Percentiles rank a stretch among this genome's conserved stretches.
phyloP scores from a whole-genome alignment of 2,797 vertebrate species.

The Notolepis coatsorum region DNA sequence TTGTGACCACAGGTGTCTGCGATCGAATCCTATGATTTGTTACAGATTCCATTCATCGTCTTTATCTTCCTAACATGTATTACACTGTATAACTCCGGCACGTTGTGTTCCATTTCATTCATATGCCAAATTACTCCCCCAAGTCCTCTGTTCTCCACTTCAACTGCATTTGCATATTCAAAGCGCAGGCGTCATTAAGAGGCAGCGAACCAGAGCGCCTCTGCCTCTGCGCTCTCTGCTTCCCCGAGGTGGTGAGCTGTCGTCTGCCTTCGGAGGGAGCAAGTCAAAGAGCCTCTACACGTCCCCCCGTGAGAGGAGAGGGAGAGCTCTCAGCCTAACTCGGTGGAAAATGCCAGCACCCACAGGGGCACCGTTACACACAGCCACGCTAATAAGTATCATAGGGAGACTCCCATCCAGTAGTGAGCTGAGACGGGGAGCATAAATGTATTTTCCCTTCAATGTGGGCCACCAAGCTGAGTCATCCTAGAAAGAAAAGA shows the following conservation, averaged over 20 bases:
- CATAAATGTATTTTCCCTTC: slow-evolving; percentile 36
- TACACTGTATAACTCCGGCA: slow-evolving; percentile 6
- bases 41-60: neutral
- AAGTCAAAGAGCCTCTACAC: slow-evolving; percentile 63
- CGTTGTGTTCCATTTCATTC: slow-evolving; percentile 48
- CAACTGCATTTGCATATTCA: slow-evolving; percentile 72
- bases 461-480: slow-evolving; percentile 50
- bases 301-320: slow-evolving; percentile 62
- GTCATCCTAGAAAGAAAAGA: slow-evolving; percentile 52
- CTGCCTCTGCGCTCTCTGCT: slow-evolving; percentile 58
- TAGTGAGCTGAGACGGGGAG: slow-evolving; percentile 54
- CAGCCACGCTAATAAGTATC: slow-evolving; percentile 71
- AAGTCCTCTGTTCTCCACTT: slow-evolving; percentile 57
- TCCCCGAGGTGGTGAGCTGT: slow-evolving; percentile 64
- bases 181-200: slow-evolving; percentile 74
- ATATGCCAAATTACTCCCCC: slow-evolving; percentile 62
- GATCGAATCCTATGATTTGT: too few species aligned
- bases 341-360: slow-evolving; percentile 72
- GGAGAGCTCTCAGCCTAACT: slow-evolving; percentile 70
- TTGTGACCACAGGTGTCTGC: too few species aligned
- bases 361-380: slow-evolving; percentile 65
- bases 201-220: slow-evolving; percentile 66
- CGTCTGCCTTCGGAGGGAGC: slow-evolving; percentile 62
- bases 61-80: neutral
- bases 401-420: slow-evolving; percentile 48